Evolutionary conservation across 2,888 invertebrate genomes (phyloP).

Genomic region (Ptilodon capucinus): DNA sequence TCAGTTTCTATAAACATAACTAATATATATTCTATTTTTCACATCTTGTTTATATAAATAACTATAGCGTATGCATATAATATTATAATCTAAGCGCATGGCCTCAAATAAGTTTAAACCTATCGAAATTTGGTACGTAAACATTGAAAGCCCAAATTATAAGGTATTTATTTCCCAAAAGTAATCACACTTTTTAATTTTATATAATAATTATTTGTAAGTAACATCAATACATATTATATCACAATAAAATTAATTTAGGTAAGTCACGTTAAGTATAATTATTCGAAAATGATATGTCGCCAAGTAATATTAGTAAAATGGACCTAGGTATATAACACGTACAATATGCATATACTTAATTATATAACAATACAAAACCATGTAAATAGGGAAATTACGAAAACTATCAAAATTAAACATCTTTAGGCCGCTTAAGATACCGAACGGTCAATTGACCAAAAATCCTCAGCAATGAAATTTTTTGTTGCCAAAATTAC

Average conservation of each 20-base stretch:
- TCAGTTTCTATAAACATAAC: no score
- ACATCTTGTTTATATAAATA: no score
- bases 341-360: conserved; percentile 21
- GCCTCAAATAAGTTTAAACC: no score
- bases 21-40: no score
- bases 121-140: background rate
- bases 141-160: conserved; percentile 20
- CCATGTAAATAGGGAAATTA: conserved; percentile 44
- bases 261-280: conserved; percentile 42
- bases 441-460: conserved; percentile 5
- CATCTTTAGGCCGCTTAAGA: conserved; percentile 27
- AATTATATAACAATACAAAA: conserved; percentile 29
- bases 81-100: no score
- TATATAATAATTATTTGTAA: conserved; percentile 28
- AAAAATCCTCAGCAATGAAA: background rate
- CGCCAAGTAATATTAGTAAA: conserved; percentile 45
- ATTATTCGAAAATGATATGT: conserved; percentile 73
- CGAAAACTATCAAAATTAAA: conserved; percentile 38
- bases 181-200: background rate
- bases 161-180: conserved; percentile 1
- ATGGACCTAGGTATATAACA: conserved; percentile 29
- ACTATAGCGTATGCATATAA: no score
- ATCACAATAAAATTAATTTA: conserved; percentile 52
- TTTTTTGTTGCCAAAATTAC: background rate
- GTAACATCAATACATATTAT: no score